A percentile compares a stretch with the other conserved stretches of the same genome.
phyloP scores from a whole-genome alignment of 64 coral and sea anemone species.

The Acropora tenuis region DNA sequence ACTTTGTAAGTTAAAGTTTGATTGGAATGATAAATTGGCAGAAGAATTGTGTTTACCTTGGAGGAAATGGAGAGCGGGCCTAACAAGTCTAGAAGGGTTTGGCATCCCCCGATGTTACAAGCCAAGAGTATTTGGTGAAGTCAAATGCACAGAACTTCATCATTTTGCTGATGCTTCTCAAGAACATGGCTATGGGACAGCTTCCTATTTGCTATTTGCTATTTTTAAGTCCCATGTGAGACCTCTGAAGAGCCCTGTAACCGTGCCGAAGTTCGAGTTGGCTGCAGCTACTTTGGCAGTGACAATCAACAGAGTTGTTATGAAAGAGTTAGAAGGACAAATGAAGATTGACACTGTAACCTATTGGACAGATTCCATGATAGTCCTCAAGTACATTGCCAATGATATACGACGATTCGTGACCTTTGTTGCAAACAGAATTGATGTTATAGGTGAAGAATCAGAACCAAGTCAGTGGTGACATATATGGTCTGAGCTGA shows the following conservation, averaged over 20 bases:
- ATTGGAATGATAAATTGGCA: neutral
- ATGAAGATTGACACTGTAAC: constrained; percentile 1
- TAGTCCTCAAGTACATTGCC: constrained; percentile 4
- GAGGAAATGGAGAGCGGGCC: constrained; percentile 29
- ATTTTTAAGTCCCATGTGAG: neutral
- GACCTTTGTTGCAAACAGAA: constrained; percentile 69
- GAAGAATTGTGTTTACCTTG: neutral
- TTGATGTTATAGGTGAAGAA: constrained; percentile 64
- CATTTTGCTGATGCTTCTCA: constrained; percentile 58
- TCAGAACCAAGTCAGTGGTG: constrained; percentile 57
- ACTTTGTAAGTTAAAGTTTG: neutral
- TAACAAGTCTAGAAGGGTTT: neutral
- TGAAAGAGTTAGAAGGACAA: constrained; percentile 30
- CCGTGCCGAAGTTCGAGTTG: constrained; percentile 47
- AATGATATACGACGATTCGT: constrained; percentile 59
- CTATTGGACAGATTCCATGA: constrained; percentile 74
- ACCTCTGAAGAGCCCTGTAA: constrained; percentile 35
- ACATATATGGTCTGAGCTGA: too few relatives aligned
- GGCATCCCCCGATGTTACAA: constrained; percentile 3
- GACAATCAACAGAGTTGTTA: constrained; percentile 50
- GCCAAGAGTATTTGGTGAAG: constrained; percentile 15
- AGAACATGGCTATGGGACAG: constrained; percentile 52
- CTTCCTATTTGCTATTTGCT: constrained; percentile 6
- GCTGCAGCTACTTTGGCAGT: constrained; percentile 16
- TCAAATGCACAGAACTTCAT: constrained; percentile 16